These are phyloP conservation scores for Cheilinus undulatus DNA, from an alignment of 2,113 vertebrate species.

Conservation along the genomic window DNA sequence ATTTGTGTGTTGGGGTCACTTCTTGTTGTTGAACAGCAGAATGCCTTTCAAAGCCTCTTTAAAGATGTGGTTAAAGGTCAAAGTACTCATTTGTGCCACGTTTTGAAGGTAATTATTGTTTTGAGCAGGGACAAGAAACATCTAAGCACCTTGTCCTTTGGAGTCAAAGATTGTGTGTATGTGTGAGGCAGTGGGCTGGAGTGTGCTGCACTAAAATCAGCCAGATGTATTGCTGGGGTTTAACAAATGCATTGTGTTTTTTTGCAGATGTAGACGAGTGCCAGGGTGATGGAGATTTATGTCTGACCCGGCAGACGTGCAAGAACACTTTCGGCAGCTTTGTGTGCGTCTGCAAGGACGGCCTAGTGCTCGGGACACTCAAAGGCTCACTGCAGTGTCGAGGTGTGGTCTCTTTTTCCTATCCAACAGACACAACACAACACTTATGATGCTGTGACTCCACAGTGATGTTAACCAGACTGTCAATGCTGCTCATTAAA, in stretches of 20 bases:
- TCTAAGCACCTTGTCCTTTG: constrained; percentile 27
- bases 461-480: constrained; percentile 1
- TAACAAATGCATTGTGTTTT: constrained; percentile 28
- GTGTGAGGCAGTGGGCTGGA: background rate
- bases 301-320: constrained; percentile 65
- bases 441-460: background rate
- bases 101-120: constrained; percentile 75
- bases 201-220: background rate
- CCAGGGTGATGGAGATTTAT: constrained; percentile 25
- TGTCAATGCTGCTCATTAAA: constrained; percentile 26
- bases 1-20: constrained; percentile 28
- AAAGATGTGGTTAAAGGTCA: constrained; percentile 52
- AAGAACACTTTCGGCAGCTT: constrained; percentile 83
- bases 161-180: constrained; percentile 13
- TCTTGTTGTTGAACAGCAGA: constrained; percentile 44
- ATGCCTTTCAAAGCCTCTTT: constrained; percentile 59
- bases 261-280: constrained; percentile 80
- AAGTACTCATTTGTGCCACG: constrained; percentile 69
- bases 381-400: constrained; percentile 58
- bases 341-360: constrained; percentile 69
- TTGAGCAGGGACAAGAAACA: constrained; percentile 38
- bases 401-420: constrained; percentile 40
- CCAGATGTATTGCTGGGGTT: constrained; percentile 8
- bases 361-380: constrained; percentile 71
- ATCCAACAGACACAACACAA: background rate